Conservation (phyloP, 2,113 vertebrate species). For the Corythornis madagascariensis region DNA sequence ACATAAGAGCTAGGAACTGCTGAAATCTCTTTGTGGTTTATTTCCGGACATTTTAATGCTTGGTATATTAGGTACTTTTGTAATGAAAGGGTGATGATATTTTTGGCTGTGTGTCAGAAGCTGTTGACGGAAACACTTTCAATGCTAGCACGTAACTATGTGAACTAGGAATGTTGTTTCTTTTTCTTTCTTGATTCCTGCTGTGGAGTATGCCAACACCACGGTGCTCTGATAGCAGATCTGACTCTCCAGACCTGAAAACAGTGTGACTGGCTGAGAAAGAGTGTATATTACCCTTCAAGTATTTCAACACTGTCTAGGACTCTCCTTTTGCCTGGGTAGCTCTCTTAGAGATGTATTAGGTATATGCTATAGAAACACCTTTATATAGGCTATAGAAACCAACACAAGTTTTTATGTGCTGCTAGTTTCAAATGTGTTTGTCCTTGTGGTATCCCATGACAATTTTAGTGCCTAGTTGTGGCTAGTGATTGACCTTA, state of each 20-base stretch:
- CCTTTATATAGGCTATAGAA: not conserved
- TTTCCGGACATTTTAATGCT: not conserved
- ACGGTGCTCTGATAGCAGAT: not conserved
- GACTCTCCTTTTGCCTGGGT: not conserved
- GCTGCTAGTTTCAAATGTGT: not conserved
- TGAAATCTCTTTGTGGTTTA: not conserved
- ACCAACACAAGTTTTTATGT: not conserved
- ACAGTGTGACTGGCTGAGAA: not conserved
- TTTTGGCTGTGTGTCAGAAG: conserved; percentile 38
- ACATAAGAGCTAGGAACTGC: not conserved
- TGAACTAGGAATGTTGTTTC: not conserved
- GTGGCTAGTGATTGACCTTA: not conserved
- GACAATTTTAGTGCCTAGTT: not conserved
- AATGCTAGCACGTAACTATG: not conserved
- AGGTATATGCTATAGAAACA: not conserved
- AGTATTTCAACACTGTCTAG: not conserved
- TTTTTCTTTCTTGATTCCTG: not conserved
- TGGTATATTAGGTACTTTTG: not conserved
- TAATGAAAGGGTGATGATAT: not conserved
- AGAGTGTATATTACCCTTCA: not conserved
- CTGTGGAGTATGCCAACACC: not conserved
- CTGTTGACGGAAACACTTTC: conserved; percentile 16
- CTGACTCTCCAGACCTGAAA: not conserved
- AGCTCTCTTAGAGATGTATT: not conserved
- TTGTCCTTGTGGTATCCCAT: not conserved